A percentile compares a stretch with the other conserved stretches of the same genome.
These are phyloP conservation scores for Argopecten irradians DNA, from an alignment of 1,140 invertebrate genomes.

Conservation along the genomic window DNA sequence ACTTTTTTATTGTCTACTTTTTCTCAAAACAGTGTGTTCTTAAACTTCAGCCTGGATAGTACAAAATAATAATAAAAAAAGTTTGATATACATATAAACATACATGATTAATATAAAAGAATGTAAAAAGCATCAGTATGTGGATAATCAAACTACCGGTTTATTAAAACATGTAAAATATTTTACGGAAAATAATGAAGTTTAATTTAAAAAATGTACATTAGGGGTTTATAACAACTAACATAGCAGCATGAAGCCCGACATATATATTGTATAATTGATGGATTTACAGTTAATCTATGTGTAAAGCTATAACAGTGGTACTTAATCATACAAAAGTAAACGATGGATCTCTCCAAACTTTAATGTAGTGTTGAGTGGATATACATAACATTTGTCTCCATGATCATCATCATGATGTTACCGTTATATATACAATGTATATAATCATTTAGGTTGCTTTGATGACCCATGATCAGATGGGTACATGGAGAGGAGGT, in stretches of 20 bases:
- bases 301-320: not conserved
- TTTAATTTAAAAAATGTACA: conserved; percentile 14
- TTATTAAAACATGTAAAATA: conserved; percentile 21
- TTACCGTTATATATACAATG: not conserved
- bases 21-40: not conserved
- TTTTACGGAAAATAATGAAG: not conserved
- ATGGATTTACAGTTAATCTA: not conserved
- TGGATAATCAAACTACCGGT: not conserved
- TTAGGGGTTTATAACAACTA: not conserved
- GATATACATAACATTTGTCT: no score
- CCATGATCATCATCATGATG: no score
- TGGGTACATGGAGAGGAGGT: not conserved
- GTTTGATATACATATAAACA: not conserved
- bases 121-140: conserved; percentile 2
- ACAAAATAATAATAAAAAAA: not conserved
- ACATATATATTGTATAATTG: not conserved
- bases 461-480: not conserved
- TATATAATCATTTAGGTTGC: not conserved
- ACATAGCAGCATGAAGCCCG: not conserved
- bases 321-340: not conserved
- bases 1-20: no score
- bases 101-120: conserved; percentile 2
- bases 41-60: not conserved
- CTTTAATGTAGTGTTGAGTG: not conserved
- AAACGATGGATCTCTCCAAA: not conserved